phyloP scores from a whole-genome alignment of 2,797 vertebrate species.

The Emydoidea blandingii region DNA sequence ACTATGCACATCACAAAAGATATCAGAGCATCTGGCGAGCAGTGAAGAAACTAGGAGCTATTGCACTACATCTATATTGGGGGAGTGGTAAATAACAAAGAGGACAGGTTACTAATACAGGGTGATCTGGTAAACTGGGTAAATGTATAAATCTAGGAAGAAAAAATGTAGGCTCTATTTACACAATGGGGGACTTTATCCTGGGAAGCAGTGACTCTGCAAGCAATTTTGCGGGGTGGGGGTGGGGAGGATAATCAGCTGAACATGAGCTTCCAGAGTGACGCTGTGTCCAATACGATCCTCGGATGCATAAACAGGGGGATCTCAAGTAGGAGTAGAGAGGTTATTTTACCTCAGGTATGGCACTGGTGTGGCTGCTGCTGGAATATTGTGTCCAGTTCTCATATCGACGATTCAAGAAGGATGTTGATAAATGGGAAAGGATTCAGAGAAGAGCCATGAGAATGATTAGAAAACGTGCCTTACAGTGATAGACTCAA shows the following conservation, averaged over 20 bases:
- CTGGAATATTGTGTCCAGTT: not conserved
- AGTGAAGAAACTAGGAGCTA: not conserved
- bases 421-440: not conserved
- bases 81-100: not conserved
- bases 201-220: not conserved
- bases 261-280: not conserved
- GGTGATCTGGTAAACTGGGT: not conserved
- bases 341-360: not conserved
- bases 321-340: not conserved
- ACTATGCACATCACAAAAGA: not conserved
- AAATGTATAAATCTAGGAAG: not conserved
- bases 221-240: not conserved
- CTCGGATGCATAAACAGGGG: not conserved
- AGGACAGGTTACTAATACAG: not conserved
- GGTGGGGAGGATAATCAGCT: not conserved
- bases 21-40: not conserved
- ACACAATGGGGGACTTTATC: not conserved
- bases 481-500: not conserved
- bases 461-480: not conserved
- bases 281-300: not conserved
- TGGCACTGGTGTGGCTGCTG: not conserved
- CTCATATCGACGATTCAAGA: not conserved
- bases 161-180: not conserved
- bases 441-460: not conserved
- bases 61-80: not conserved